These are phyloP conservation scores for Tetragonisca angustula DNA, from an alignment of 2,888 invertebrate genomes.

Conservation along the genomic window DNA sequence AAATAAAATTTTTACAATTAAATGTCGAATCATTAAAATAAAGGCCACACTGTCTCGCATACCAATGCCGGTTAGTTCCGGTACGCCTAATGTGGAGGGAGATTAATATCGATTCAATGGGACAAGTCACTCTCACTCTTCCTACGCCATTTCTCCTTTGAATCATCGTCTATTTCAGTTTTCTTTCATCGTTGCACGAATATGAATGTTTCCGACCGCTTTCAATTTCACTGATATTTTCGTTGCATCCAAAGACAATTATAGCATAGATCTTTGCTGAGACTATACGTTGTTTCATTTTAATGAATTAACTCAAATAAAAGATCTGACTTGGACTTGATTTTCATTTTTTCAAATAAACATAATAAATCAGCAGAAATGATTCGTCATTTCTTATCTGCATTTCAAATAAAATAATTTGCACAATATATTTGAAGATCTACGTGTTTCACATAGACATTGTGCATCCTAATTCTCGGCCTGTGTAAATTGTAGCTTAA, in stretches of 20 bases:
- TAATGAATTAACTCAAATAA: too few species aligned
- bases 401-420: too few species aligned
- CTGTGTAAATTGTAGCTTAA: too few species aligned
- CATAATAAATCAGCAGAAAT: not conserved
- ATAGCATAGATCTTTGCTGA: too few species aligned
- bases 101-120: slow-evolving; percentile 59
- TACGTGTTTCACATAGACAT: too few species aligned
- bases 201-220: not conserved
- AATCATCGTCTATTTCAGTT: slow-evolving; percentile 36
- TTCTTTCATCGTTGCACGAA: not conserved
- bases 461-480: too few species aligned
- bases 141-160: slow-evolving; percentile 38
- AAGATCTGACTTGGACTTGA: too few species aligned
- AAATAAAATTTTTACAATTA: too few species aligned
- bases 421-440: too few species aligned
- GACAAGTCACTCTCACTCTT: slow-evolving; percentile 53
- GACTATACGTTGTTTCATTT: too few species aligned
- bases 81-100: slow-evolving; percentile 53
- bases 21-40: too few species aligned
- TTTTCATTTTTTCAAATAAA: not conserved
- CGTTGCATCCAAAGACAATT: too few species aligned
- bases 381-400: not conserved
- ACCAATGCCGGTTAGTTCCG: slow-evolving; percentile 52
- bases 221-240: not conserved
- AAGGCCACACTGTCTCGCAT: slow-evolving; percentile 47